Conservation (phyloP, 2,113 vertebrate species). For the Empidonax traillii region DNA sequence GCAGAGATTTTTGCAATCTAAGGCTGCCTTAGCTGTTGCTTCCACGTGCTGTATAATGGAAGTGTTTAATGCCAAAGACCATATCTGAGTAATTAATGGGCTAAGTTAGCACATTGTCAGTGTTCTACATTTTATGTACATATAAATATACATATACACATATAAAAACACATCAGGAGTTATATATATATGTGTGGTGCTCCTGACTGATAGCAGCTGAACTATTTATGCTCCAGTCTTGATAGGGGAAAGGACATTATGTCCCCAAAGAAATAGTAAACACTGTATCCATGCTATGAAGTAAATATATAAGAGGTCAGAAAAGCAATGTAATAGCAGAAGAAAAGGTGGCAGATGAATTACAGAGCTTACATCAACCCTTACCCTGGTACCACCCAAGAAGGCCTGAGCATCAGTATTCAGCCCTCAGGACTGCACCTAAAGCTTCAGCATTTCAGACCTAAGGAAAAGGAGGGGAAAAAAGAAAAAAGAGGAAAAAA, state of each 20-base stretch:
- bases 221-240: neutral
- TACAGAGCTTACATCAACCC: neutral
- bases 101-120: neutral
- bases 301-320: neutral
- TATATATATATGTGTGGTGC: neutral
- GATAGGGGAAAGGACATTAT: neutral
- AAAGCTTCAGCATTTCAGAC: neutral
- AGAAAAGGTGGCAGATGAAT: neutral
- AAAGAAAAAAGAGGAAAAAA: neutral
- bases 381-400: constrained; percentile 13
- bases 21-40: neutral
- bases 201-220: neutral
- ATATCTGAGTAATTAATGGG: neutral
- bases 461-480: neutral
- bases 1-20: neutral
- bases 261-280: neutral
- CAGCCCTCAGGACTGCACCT: neutral
- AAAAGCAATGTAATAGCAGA: neutral
- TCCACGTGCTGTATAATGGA: neutral
- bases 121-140: neutral
- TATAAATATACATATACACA: neutral
- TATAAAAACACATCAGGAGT: neutral
- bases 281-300: neutral
- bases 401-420: neutral
- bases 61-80: neutral